Evolutionary conservation across 2,797 vertebrate species (phyloP).

Genomic region (Danio jaintianensis): DNA sequence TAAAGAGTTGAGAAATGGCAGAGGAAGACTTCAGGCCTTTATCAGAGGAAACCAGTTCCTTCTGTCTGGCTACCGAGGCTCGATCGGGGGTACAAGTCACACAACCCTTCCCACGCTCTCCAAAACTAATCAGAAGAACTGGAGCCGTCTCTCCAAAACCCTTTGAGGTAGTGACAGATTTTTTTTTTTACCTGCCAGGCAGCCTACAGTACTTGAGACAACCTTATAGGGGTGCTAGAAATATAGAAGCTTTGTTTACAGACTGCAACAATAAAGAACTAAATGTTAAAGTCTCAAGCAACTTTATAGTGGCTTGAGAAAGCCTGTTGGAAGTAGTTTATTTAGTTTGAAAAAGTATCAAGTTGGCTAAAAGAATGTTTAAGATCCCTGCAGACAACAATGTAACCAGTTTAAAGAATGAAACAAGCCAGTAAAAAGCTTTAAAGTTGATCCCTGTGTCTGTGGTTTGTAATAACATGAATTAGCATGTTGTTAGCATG

Average conservation of each 20-base stretch:
- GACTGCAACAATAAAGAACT: neutral
- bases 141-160: constrained; percentile 31
- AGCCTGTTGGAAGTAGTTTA: no score
- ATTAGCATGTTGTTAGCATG: no score
- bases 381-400: no score
- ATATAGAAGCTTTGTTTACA: neutral
- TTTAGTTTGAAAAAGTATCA: no score
- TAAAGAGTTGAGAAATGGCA: constrained; percentile 67
- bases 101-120: constrained; percentile 76
- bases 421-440: no score
- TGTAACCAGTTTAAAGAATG: no score
- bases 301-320: no score
- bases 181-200: neutral
- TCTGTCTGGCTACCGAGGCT: constrained; percentile 51
- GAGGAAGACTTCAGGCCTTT: constrained; percentile 35
- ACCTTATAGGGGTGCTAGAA: neutral
- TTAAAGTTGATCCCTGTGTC: no score
- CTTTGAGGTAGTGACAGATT: constrained; percentile 60
- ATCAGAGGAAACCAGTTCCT: constrained; percentile 3
- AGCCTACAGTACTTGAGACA: neutral
- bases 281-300: no score
- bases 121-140: constrained; percentile 68
- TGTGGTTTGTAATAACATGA: no score
- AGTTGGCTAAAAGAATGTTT: no score
- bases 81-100: constrained; percentile 27